Conservation (phyloP, 1,140 invertebrate genomes). For the Drosophila melanica region DNA sequence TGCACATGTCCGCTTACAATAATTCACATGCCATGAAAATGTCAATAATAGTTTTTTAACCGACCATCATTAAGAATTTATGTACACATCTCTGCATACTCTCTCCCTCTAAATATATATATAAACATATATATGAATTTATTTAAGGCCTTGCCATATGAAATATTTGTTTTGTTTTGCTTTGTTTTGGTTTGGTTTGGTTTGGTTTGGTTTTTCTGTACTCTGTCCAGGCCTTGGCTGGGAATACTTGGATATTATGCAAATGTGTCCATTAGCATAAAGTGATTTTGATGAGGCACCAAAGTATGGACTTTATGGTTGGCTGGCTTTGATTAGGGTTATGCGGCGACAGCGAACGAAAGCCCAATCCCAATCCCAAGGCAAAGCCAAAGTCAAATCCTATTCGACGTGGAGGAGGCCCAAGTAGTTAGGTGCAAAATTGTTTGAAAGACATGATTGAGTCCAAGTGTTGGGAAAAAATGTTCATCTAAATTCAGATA, state of each 20-base stretch:
- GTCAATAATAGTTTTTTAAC: slow-evolving; percentile 76
- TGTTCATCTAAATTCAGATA: neutral
- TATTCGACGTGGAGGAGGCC: neutral
- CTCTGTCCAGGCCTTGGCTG: neutral
- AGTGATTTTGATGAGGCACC: slow-evolving; percentile 80
- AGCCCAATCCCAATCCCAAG: neutral
- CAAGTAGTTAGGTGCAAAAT: slow-evolving; percentile 7
- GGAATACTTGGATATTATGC: slow-evolving; percentile 68
- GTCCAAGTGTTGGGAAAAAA: neutral
- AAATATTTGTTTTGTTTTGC: slow-evolving; percentile 36
- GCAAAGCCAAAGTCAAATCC: neutral
- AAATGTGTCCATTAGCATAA: slow-evolving; percentile 77
- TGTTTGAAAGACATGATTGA: slow-evolving; percentile 1
- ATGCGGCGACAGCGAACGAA: slow-evolving; percentile 38
- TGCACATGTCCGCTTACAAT: slow-evolving; percentile 77
- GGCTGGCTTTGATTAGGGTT: slow-evolving; percentile 78
- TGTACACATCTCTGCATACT: slow-evolving; percentile 9
- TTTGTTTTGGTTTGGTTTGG: slow-evolving; percentile 6
- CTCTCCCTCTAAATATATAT: neutral
- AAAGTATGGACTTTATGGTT: slow-evolving; percentile 77
- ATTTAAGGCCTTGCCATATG: slow-evolving; percentile 62
- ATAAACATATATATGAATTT: slow-evolving; percentile 46
- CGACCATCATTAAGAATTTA: slow-evolving; percentile 44
- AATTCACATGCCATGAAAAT: slow-evolving; percentile 73
- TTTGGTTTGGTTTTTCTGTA: too few relatives aligned